Conservation (phyloP, 2,113 vertebrate genomes). For the Lanius collurio region DNA sequence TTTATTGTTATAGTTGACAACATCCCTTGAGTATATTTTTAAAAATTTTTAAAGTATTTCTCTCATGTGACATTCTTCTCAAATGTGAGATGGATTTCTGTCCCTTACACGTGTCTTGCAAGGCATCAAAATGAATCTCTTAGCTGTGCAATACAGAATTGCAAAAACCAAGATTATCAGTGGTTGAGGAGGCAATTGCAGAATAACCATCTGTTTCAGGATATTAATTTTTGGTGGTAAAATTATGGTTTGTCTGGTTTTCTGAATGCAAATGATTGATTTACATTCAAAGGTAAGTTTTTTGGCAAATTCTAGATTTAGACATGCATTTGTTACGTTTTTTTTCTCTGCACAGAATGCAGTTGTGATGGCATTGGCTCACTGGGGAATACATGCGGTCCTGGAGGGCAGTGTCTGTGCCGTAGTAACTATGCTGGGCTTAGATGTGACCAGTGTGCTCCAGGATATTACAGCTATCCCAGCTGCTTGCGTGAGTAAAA, state of each 20-base stretch:
- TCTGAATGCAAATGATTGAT: neutral
- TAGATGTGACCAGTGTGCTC: slow-evolving; percentile 72
- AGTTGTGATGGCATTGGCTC: slow-evolving; percentile 73
- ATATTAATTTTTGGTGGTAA: neutral
- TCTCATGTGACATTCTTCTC: neutral
- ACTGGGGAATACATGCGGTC: slow-evolving; percentile 52
- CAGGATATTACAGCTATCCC: slow-evolving; percentile 77
- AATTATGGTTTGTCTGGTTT: neutral
- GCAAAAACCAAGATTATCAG: neutral
- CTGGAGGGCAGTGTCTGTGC: slow-evolving; percentile 73
- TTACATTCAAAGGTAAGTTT: neutral
- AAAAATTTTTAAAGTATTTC: neutral
- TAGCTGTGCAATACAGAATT: neutral
- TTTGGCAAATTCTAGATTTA: neutral
- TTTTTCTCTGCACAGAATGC: slow-evolving; percentile 54
- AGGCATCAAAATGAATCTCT: neutral
- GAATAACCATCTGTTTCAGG: neutral
- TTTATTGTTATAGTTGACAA: neutral
- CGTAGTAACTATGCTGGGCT: slow-evolving; percentile 59
- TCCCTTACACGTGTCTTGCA: neutral
- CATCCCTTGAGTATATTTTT: neutral
- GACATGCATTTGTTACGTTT: neutral
- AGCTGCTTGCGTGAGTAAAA: slow-evolving; percentile 74
- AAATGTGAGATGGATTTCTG: neutral
- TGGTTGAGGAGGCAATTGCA: neutral